Conservation (phyloP, 1,140 invertebrate species). For the Geopemphigus sp. region DNA sequence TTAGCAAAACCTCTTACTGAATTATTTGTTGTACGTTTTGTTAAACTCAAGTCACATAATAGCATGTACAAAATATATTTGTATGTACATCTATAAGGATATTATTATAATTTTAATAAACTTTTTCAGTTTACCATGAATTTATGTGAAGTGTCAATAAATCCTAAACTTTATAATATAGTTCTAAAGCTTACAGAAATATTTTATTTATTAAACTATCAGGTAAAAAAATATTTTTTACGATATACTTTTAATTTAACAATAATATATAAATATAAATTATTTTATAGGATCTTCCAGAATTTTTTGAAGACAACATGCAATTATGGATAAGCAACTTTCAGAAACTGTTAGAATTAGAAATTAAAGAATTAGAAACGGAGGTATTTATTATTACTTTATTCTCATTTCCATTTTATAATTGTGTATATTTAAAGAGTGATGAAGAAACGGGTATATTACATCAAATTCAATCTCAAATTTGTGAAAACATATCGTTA, state of each 20-base stretch:
- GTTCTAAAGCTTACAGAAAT: conserved; percentile 90
- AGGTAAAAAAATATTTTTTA: conserved; percentile 60
- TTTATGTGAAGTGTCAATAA: conserved; percentile 72
- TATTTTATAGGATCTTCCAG: conserved; percentile 77
- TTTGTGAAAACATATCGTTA: conserved; percentile 91
- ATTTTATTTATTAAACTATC: conserved; percentile 93
- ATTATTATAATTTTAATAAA: not conserved
- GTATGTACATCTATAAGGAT: not conserved
- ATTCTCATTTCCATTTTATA: not conserved
- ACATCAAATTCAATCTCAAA: conserved; percentile 89
- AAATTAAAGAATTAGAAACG: conserved; percentile 72
- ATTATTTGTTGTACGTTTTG: conserved; percentile 72
- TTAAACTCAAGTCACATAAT: no score
- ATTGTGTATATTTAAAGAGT: conserved; percentile 60
- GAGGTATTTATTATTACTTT: conserved; percentile 57
- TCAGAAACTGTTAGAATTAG: conserved; percentile 71
- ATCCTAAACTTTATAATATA: conserved; percentile 83
- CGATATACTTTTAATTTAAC: not conserved
- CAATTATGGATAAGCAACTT: conserved; percentile 90
- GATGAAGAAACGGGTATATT: conserved; percentile 87
- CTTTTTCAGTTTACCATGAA: conserved; percentile 76
- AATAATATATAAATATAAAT: not conserved
- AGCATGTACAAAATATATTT: no score
- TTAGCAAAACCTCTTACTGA: conserved; percentile 93
- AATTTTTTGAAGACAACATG: conserved; percentile 99